phyloP scores from a whole-genome alignment of 2,888 invertebrate species.

The Drosophila cognata region DNA sequence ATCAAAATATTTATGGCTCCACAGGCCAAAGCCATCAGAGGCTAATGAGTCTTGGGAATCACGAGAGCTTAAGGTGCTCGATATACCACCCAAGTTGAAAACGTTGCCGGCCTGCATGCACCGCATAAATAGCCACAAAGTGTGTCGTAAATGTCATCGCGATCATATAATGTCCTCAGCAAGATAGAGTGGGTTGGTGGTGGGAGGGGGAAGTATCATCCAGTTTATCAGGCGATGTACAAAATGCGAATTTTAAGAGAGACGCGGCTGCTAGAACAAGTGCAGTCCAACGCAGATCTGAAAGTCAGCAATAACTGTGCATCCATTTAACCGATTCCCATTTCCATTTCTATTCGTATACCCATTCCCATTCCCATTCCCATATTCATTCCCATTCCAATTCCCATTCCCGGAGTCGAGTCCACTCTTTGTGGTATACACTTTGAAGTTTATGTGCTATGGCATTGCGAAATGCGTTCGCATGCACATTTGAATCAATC shows the following conservation, averaged over 20 bases:
- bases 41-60: constrained; percentile 67
- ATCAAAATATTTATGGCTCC: constrained; percentile 75
- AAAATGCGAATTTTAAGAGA: constrained; percentile 69
- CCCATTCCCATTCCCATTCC: constrained; percentile 21
- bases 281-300: constrained; percentile 50
- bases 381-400: constrained; percentile 23
- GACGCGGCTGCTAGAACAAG: constrained; percentile 72
- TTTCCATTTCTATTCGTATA: constrained; percentile 16
- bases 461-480: constrained; percentile 74
- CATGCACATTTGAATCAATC: constrained; percentile 78
- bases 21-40: constrained; percentile 19
- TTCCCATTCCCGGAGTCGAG: constrained; percentile 42
- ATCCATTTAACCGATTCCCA: constrained; percentile 44
- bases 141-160: constrained; percentile 79
- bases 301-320: constrained; percentile 44
- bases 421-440: constrained; percentile 56
- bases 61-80: constrained; percentile 60
- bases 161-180: constrained; percentile 71
- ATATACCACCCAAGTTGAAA: constrained; percentile 75
- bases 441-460: constrained; percentile 71
- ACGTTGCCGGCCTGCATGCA: constrained; percentile 54
- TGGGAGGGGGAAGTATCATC: constrained; percentile 27
- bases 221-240: constrained; percentile 59
- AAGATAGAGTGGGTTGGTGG: background rate
- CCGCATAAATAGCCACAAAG: constrained; percentile 80